Base-by-base conservation (phyloP, 2,797 vertebrate species). In the Notoglanidium macrostoma region DNA sequence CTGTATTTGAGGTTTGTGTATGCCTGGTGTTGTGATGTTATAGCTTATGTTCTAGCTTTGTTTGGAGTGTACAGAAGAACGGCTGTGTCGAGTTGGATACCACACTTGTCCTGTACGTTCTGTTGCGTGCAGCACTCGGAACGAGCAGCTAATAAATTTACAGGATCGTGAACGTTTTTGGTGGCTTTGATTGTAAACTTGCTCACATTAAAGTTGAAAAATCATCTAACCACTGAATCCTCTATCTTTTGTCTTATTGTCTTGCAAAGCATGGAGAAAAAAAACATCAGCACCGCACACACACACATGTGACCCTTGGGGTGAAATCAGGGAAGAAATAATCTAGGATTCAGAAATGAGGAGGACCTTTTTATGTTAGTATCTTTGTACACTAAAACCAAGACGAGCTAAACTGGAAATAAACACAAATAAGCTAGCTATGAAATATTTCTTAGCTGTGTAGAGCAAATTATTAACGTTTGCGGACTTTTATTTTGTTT, bases 21-120 rank as follows among this genome's bases (percentile, higher is more conserved):
- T 97, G 97, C 97, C 98, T 97, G 98, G 95, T 99, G 97, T 99
- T 96, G 97, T 99, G 97, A 94, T 97, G 97, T 99, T 98, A 96
- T 97, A 95, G 96, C 97, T 98, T 97, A 98, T 96, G 78, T 81
- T 81, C 78, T 82, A 83, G 81, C 81, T 70, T 83, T 96, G 92
- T 96, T 95, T 94, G 92, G 95, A 95, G 97, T 99, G 98, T 98
- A 99, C 97, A 98, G 97, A 97, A 96, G 95, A 97, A 96, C 94
- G 96, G 96, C 94, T 95, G 96, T 95, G 96, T 92, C 93, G 93
- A 92, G 93, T 94, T 94, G 95, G 95, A 95, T 93, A 93, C 95
- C 96, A 95, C 95, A 95, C 95, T 96, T 91, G 95, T 97, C 96
- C 95, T 95, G 93, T 95, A 92, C 89, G 77, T 90, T 96, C 95